These are phyloP conservation scores for Martes martes DNA, from an alignment of 2,113 vertebrate species.

Conservation along the genomic window DNA sequence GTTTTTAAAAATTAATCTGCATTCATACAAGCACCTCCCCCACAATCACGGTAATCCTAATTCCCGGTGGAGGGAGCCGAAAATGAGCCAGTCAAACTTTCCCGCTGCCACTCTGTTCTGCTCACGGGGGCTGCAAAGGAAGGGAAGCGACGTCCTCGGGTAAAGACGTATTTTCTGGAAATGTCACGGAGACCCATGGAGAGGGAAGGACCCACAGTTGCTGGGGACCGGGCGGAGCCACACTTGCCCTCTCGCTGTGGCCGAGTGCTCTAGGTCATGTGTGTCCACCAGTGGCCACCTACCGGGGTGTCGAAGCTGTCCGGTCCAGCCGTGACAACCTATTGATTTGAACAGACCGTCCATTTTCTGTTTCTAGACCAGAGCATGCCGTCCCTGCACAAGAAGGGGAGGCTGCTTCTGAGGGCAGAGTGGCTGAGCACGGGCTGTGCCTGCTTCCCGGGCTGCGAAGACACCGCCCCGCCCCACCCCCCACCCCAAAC, in stretches of 20 bases:
- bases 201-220: neutral
- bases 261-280: neutral
- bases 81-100: neutral
- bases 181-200: neutral
- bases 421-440: neutral
- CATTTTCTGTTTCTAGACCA: constrained; percentile 28
- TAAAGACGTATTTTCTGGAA: neutral
- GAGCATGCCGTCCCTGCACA: neutral
- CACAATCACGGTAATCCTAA: neutral
- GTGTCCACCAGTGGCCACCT: neutral
- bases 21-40: neutral
- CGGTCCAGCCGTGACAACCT: neutral
- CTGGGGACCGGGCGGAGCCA: neutral
- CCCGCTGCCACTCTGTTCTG: neutral
- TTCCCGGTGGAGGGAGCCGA: neutral
- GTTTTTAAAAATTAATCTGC: constrained; percentile 61
- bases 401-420: neutral
- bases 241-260: accelerated
- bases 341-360: constrained; percentile 20
- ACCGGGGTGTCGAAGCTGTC: neutral
- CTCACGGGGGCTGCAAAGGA: neutral
- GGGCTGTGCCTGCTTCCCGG: neutral
- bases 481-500: neutral
- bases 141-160: constrained; percentile 25
- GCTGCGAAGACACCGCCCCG: neutral